Conservation (phyloP, 23 tunicate genomes). For the Botrylloides violaceus region DNA sequence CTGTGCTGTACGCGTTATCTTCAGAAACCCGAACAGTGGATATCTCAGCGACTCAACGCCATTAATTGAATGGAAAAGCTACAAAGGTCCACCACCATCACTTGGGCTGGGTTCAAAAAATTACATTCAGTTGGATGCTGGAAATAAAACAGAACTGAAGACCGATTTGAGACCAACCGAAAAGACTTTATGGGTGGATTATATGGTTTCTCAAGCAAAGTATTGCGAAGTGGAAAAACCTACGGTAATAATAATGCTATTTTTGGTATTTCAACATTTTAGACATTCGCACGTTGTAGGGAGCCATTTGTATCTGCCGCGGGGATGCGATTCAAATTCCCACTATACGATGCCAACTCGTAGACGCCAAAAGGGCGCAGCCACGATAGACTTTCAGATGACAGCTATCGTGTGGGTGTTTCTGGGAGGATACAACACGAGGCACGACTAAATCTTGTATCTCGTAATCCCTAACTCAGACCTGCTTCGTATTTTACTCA, state of each 20-base stretch:
- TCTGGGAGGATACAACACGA: no score
- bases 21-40: constrained; percentile 13
- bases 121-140: constrained; percentile 13
- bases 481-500: no score
- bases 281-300: no score
- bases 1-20: neutral
- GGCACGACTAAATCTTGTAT: no score
- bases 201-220: constrained; percentile 2
- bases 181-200: constrained; percentile 4
- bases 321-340: no score
- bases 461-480: no score
- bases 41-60: neutral
- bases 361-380: no score
- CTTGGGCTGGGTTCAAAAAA: neutral
- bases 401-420: no score
- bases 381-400: no score
- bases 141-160: neutral
- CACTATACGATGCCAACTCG: no score
- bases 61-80: neutral
- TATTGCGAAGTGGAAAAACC: constrained; percentile 1
- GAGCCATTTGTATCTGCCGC: no score
- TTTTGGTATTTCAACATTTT: no score
- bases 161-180: neutral
- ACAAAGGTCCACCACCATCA: neutral
- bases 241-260: neutral